Evolutionary conservation across 1,140 invertebrate genomes (phyloP).

Genomic region (Panagrolaimus sp.): DNA sequence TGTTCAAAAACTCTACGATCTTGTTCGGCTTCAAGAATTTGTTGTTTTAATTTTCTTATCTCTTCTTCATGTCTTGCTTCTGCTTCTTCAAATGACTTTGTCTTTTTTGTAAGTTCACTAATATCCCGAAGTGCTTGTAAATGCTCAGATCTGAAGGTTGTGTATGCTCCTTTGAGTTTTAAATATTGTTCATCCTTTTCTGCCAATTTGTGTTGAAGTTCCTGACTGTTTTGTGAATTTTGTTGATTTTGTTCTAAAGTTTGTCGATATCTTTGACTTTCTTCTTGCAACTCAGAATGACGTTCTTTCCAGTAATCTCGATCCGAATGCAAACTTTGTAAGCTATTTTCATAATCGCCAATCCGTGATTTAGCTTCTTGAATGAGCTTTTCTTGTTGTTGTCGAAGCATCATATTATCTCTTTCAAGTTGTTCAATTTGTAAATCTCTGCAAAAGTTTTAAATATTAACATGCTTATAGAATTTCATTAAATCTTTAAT

Average conservation of each 20-base stretch:
- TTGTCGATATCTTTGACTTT: slow-evolving; percentile 59
- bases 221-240: slow-evolving; percentile 62
- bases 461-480: no score
- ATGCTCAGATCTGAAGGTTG: slow-evolving; percentile 88
- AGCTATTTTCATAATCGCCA: slow-evolving; percentile 41
- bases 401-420: slow-evolving; percentile 21
- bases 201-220: slow-evolving; percentile 72
- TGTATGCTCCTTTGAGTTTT: slow-evolving; percentile 90
- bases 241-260: slow-evolving; percentile 63
- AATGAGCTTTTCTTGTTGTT: slow-evolving; percentile 21
- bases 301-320: slow-evolving; percentile 15
- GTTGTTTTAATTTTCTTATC: slow-evolving; percentile 33
- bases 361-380: slow-evolving; percentile 42
- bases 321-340: slow-evolving; percentile 9
- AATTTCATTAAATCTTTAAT: no score
- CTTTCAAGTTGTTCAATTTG: slow-evolving; percentile 22
- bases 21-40: slow-evolving; percentile 37
- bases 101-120: slow-evolving; percentile 62
- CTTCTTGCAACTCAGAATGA: neutral
- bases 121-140: slow-evolving; percentile 72
- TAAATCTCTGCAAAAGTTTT: neutral
- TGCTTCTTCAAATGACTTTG: slow-evolving; percentile 60
- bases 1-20: slow-evolving; percentile 26
- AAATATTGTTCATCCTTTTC: slow-evolving; percentile 82
- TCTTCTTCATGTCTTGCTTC: slow-evolving; percentile 38